These are phyloP conservation scores for Sthenelais limicola DNA, from an alignment of 2,888 invertebrate species.

Conservation along the genomic window DNA sequence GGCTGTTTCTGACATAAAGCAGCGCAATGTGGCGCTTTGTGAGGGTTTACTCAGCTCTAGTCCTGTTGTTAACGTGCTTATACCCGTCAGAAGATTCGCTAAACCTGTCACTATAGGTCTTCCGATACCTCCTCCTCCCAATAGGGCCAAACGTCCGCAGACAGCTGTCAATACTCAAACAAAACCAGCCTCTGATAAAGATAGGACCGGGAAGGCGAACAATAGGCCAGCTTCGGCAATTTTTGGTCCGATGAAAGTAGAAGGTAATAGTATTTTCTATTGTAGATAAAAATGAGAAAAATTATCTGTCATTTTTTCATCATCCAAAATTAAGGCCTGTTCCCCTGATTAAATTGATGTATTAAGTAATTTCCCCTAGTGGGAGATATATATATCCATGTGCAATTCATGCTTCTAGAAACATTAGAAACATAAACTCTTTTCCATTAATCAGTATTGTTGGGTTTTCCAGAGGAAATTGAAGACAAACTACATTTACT, in stretches of 20 bases:
- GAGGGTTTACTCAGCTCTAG: constrained; percentile 56
- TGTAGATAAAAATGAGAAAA: too few species aligned
- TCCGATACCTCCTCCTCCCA: constrained; percentile 59
- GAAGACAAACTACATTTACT: constrained; percentile 60
- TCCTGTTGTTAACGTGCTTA: constrained; percentile 56
- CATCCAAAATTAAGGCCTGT: too few species aligned
- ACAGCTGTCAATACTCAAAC: constrained; percentile 53
- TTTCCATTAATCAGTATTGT: too few species aligned
- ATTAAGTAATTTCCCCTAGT: too few species aligned
- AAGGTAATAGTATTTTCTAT: constrained; percentile 18
- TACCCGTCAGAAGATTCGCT: constrained; percentile 51
- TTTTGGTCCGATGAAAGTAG: constrained; percentile 29
- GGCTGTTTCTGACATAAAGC: constrained; percentile 58
- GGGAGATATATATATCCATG: too few species aligned
- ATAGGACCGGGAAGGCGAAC: constrained; percentile 16
- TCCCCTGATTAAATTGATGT: too few species aligned
- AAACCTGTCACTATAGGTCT: constrained; percentile 59
- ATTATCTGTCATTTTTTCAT: too few species aligned
- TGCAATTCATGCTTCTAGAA: too few species aligned
- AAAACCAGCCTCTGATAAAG: constrained; percentile 27
- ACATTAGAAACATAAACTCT: too few species aligned
- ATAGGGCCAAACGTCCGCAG: constrained; percentile 53
- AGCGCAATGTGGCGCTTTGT: constrained; percentile 53
- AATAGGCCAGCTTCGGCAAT: constrained; percentile 39
- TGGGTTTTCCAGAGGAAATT: constrained; percentile 55